A percentile compares a stretch with the other conserved stretches of the same genome.
These are phyloP conservation scores for Phenganax subtilis DNA, from an alignment of 92 coral and sea anemone species.

Conservation along the genomic window DNA sequence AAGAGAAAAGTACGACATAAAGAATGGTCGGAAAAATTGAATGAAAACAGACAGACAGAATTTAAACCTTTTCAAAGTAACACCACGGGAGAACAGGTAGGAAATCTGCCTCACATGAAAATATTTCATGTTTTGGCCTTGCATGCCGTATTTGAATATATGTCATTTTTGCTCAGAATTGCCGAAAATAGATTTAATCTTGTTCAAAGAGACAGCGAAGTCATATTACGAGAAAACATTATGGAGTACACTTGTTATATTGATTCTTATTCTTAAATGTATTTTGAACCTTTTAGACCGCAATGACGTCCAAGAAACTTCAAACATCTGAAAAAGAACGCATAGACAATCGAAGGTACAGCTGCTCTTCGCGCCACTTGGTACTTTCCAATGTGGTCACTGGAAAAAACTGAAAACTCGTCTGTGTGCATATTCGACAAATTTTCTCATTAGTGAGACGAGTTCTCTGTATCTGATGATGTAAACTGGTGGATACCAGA, in stretches of 20 bases:
- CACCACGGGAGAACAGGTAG: background rate
- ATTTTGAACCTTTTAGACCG: background rate
- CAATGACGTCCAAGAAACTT: slow-evolving; percentile 27
- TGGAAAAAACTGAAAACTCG: too few relatives aligned
- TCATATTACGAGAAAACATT: too few relatives aligned
- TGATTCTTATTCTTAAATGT: background rate
- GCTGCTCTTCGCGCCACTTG: background rate
- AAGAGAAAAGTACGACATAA: slow-evolving; percentile 33
- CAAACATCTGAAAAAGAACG: slow-evolving; percentile 33
- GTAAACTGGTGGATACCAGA: background rate
- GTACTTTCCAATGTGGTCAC: too few relatives aligned
- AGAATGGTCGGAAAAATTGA: slow-evolving; percentile 22
- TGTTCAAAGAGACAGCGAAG: too few relatives aligned
- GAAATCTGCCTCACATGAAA: background rate
- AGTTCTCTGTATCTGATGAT: too few relatives aligned
- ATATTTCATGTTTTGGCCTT: background rate
- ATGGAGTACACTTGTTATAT: background rate
- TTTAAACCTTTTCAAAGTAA: slow-evolving; percentile 32
- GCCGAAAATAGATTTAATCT: too few relatives aligned
- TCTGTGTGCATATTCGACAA: too few relatives aligned
- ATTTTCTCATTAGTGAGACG: too few relatives aligned
- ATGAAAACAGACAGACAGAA: slow-evolving; percentile 30
- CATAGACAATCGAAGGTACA: slow-evolving; percentile 27
- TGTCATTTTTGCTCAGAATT: too few relatives aligned
- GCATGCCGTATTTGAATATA: too few relatives aligned